phyloP scores from a whole-genome alignment of 2,113 vertebrate species.

The Caretta caretta region DNA sequence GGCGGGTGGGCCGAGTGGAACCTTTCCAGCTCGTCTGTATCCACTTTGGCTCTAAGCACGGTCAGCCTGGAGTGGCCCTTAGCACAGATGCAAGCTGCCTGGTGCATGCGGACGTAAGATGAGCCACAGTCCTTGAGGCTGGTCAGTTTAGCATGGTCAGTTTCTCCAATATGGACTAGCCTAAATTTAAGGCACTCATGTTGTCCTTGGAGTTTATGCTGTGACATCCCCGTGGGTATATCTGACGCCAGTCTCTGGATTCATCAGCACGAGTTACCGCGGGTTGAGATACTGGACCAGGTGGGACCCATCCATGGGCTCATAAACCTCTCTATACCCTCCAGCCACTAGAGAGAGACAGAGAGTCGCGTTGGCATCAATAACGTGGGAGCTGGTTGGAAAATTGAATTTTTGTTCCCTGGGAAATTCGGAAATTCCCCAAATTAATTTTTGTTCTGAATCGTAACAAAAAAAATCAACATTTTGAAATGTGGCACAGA shows the following conservation, averaged over 20 bases:
- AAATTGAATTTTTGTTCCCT: not conserved
- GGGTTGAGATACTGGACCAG: not conserved
- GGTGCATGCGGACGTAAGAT: not conserved
- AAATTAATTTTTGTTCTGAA: not conserved
- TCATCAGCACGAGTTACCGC: not conserved
- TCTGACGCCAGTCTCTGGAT: not conserved
- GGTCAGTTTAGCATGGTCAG: not conserved
- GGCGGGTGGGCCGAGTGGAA: too few species aligned
- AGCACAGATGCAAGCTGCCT: not conserved
- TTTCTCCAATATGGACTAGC: not conserved
- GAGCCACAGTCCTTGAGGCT: not conserved
- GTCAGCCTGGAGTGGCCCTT: not conserved
- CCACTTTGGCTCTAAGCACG: not conserved
- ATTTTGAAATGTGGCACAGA: not conserved
- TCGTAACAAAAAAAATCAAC: not conserved
- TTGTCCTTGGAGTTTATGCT: not conserved
- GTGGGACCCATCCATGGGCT: not conserved
- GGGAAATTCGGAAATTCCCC: not conserved
- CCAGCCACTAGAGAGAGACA: not conserved
- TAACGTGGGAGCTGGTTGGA: not conserved
- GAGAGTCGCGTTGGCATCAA: not conserved
- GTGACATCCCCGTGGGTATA: not conserved
- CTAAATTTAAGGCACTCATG: not conserved
- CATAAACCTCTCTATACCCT: not conserved
- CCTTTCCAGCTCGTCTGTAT: not conserved